A percentile compares a stretch with the other conserved stretches of the same genome.
Conservation (phyloP, 2,888 invertebrate genomes). For the Sesia bembeciformis region DNA sequence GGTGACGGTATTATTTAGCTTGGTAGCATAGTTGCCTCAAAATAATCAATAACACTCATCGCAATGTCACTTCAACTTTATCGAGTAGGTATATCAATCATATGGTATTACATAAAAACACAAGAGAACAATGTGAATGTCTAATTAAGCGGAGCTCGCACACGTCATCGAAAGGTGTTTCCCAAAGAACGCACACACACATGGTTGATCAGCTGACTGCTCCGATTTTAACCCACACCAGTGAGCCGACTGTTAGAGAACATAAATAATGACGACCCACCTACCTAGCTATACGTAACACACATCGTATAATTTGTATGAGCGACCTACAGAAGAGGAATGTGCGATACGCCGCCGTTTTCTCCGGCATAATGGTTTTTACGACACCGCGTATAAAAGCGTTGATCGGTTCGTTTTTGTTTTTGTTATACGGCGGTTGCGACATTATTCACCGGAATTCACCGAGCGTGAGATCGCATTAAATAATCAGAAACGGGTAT, state of each 20-base stretch:
- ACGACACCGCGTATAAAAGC: constrained; percentile 48
- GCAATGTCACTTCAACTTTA: neutral
- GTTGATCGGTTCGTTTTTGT: constrained; percentile 30
- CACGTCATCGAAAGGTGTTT: constrained; percentile 75
- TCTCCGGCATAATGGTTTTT: constrained; percentile 53
- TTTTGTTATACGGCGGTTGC: constrained; percentile 28
- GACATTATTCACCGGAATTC: constrained; percentile 34
- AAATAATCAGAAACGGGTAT: constrained; percentile 57
- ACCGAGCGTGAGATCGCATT: constrained; percentile 55
- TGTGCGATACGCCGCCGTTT: constrained; percentile 58
- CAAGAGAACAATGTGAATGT: constrained; percentile 68
- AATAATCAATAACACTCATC: neutral
- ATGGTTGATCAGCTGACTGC: constrained; percentile 69
- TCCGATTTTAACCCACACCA: constrained; percentile 74
- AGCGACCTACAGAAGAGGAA: constrained; percentile 46
- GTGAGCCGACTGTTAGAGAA: constrained; percentile 67
- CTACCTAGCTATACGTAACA: constrained; percentile 71
- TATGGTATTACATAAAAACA: constrained; percentile 33
- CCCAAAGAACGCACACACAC: constrained; percentile 69
- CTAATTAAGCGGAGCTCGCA: constrained; percentile 70
- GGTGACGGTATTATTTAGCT: too few relatives aligned
- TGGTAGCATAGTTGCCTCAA: too few relatives aligned
- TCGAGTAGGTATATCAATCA: neutral
- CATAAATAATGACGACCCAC: constrained; percentile 74
- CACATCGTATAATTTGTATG: constrained; percentile 70